A percentile compares a stretch with the other conserved stretches of the same genome.
phyloP scores from a whole-genome alignment of 2,113 vertebrate genomes.

The Phalacrocorax aristotelis region DNA sequence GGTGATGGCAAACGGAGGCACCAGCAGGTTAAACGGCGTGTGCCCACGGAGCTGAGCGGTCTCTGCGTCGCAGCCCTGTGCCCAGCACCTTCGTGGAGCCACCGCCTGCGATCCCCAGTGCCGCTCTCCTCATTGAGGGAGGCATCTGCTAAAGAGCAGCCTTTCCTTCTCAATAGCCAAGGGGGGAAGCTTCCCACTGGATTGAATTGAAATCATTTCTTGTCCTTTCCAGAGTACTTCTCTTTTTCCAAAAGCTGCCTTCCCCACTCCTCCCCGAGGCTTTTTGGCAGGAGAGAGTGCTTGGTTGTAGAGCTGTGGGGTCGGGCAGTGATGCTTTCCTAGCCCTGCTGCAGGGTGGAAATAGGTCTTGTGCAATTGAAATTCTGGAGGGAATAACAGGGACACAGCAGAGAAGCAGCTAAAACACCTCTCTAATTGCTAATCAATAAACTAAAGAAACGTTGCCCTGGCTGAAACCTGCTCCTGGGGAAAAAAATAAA shows the following conservation, averaged over 20 bases:
- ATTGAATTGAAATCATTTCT: background rate
- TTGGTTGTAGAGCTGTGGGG: background rate
- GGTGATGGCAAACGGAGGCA: background rate
- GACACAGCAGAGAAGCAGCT: constrained; percentile 24
- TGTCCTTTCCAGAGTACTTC: background rate
- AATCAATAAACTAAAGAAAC: constrained; percentile 59
- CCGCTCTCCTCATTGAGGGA: background rate
- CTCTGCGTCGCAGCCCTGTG: rapidly evolving
- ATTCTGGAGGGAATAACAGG: constrained; percentile 10
- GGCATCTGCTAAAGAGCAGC: background rate
- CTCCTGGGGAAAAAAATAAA: background rate
- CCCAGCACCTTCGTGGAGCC: background rate
- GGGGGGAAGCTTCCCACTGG: background rate
- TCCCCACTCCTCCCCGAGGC: background rate
- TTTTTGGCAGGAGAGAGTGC: background rate
- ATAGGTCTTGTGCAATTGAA: background rate
- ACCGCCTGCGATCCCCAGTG: rapidly evolving
- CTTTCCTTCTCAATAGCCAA: background rate
- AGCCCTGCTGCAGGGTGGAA: background rate
- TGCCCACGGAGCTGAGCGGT: rapidly evolving
- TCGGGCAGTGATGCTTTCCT: background rate
- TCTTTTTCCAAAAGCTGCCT: background rate
- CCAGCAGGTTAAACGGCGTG: background rate
- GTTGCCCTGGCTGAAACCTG: constrained; percentile 41
- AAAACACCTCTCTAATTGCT: constrained; percentile 56